Evolutionary conservation across 2,113 vertebrate genomes (phyloP), one percentile per base, ranked within the genome.

Genomic region (Gadus chalcogrammus): DNA sequence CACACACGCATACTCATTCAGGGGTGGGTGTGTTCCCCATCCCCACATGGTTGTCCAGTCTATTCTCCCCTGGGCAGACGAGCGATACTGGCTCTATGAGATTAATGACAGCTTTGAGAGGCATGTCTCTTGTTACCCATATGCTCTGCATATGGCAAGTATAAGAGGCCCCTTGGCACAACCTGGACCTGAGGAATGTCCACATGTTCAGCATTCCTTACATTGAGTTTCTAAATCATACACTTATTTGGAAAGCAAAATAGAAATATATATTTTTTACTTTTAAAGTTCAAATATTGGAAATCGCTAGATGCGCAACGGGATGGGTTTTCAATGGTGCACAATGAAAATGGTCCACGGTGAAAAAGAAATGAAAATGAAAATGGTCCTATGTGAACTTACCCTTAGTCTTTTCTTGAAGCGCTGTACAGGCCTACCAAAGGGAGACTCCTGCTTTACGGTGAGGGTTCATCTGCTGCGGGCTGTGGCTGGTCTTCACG

Each of bases 381-480:
- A 62, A 69, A 64, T 56, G 7, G 15, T 67, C 58, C 7, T 24
- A 31, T 48, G 35, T 69, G 42, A 42, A 15, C 82, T 83, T 77
- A 88, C 87, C 87, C 0, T 61, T 72, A 59, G 11, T 48, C 2
- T 9, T 48, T 48, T 22, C 55, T 62, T 78, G 18, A 28, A 24
- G 18, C 31, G 12, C 53, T 38, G 56, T 9, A 11, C 53, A 48
- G 42, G 42, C 42, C 42, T 48, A 24, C 72, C 13, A 6, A 59
- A 42, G 35, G 35, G 63, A 65, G 15, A 16, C 15, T n/a, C 18
- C n/a, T 58, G 55, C 15, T 58, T 58, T 17, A 48, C 15, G 13
- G 55, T 58, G 55, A 58, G 55, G 55, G 9, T 48, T 48, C 8
- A 48, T 48, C 42, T 48, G 42, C 42, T 58, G 15, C 55, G 17